Base-by-base conservation (phyloP, 2,797 vertebrate genomes). In the Psittacula derbiana region DNA sequence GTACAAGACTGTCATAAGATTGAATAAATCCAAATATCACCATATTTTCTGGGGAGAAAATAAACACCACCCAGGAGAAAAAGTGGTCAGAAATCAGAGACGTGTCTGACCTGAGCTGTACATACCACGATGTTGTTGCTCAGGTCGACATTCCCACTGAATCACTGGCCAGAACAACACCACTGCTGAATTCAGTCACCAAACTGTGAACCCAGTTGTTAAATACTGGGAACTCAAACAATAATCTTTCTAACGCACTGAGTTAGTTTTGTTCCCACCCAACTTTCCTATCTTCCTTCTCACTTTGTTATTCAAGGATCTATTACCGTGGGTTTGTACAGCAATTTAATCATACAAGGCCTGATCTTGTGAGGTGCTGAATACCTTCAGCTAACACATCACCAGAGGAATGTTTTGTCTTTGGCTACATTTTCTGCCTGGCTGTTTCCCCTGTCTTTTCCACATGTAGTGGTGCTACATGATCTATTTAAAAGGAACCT, bases 301-400 rank as follows among this genome's bases (percentile, higher is more conserved):
- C 92, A 88, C 86, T 90, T 93, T 89, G 61, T 94, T 95, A 93
- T 96, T 93, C 81, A 91, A 95, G 65, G 58, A 96, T 97, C n/a
- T 55, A 41, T 95, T 95, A 95, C 94, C 53, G 40, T 0, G 7
- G 41, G 66, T 90, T 94, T 92, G 38, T 74, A 53, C 65, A 94
- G 73, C 91, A 91, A 92, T 92, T 93, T 88, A 93, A 85, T 93
- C 60, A 71, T 46, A 88, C 69, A 86, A 92, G 92, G 88, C 53
- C 75, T 72, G 72, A 94, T 93, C 76, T 84, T 95, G 53, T 90
- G 86, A 90, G 76, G 53, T 88, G 58, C 90, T 95, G 94, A 92
- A 88, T 90, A 88, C 61, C 72, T 88, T 88, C 58, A 92, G 67
- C 75, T 76, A 91, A 85, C 92, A 78, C 57, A 78, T 93, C 87